Conservation (phyloP, 2,888 invertebrate species). For the Cheilosia urbana region DNA sequence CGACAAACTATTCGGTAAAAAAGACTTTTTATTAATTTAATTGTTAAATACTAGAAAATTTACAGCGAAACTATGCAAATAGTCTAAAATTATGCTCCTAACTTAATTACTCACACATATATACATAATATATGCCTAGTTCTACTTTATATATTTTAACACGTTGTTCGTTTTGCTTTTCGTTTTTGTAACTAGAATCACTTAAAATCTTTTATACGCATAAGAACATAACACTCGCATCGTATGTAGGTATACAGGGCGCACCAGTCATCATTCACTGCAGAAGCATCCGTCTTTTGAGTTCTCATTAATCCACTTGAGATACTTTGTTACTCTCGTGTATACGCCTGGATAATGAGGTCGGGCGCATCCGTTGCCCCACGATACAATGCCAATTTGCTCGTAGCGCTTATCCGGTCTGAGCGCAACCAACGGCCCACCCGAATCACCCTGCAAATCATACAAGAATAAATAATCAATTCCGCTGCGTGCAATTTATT, state of each 20-base stretch:
- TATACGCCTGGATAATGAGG: conserved; percentile 94
- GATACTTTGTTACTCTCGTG: conserved; percentile 91
- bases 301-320: conserved; percentile 92
- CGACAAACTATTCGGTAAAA: conserved; percentile 22
- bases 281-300: conserved; percentile 93
- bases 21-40: conserved; percentile 48
- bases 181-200: conserved; percentile 67
- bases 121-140: conserved; percentile 51
- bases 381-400: conserved; percentile 93
- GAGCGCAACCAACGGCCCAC: conserved; percentile 89
- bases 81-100: conserved; percentile 59
- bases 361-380: conserved; percentile 95
- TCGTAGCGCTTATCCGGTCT: conserved; percentile 90
- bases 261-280: conserved; percentile 84
- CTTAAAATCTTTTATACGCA: conserved; percentile 55
- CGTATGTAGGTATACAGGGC: conserved; percentile 10
- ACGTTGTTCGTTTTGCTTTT: too few relatives aligned
- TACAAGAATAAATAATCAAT: neutral
- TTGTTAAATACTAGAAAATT: conserved; percentile 63
- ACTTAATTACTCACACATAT: conserved; percentile 64
- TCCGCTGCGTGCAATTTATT: conserved; percentile 16
- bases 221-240: conserved; percentile 14
- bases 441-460: conserved; percentile 82
- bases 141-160: conserved; percentile 40
- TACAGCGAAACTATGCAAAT: conserved; percentile 63